phyloP scores from a whole-genome alignment of 2,888 invertebrate species.

The Acronicta alni region DNA sequence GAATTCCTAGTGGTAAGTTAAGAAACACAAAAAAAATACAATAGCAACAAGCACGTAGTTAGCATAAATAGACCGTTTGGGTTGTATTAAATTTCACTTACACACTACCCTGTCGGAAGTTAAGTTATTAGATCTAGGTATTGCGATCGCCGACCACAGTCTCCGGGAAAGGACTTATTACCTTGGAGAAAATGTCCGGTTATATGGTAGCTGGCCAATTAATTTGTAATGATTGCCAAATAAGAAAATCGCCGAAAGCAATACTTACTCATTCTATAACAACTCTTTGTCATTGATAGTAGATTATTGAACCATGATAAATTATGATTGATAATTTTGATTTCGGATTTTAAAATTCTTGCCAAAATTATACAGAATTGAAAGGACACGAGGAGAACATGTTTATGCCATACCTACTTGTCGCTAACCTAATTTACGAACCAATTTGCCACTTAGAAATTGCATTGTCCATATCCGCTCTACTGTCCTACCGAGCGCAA shows the following conservation, averaged over 20 bases:
- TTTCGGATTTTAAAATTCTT: not conserved
- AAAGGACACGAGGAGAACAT: not conserved
- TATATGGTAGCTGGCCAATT: conserved; percentile 28
- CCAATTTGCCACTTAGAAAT: conserved; percentile 27
- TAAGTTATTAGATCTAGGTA: conserved; percentile 59
- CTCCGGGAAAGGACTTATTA: conserved; percentile 72
- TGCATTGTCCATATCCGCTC: conserved; percentile 19
- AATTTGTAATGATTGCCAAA: conserved; percentile 43
- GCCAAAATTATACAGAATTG: conserved; percentile 8
- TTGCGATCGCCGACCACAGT: conserved; percentile 61
- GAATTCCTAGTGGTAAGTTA: conserved; percentile 34
- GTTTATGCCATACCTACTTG: conserved; percentile 1
- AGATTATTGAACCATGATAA: not conserved
- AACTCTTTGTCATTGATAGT: conserved; percentile 9
- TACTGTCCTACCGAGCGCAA: conserved; percentile 3
- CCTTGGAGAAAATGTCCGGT: conserved; percentile 68
- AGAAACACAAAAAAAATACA: not conserved
- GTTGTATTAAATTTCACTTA: conserved; percentile 57
- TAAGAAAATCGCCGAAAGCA: conserved; percentile 12
- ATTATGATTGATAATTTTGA: not conserved
- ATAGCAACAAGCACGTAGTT: conserved; percentile 2
- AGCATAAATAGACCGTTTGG: conserved; percentile 24
- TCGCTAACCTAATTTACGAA: conserved; percentile 26
- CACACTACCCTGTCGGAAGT: conserved; percentile 61
- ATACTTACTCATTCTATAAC: conserved; percentile 7